These are phyloP conservation scores for Callocephalon fimbriatum DNA, from an alignment of 2,113 vertebrate species.

Conservation along the genomic window DNA sequence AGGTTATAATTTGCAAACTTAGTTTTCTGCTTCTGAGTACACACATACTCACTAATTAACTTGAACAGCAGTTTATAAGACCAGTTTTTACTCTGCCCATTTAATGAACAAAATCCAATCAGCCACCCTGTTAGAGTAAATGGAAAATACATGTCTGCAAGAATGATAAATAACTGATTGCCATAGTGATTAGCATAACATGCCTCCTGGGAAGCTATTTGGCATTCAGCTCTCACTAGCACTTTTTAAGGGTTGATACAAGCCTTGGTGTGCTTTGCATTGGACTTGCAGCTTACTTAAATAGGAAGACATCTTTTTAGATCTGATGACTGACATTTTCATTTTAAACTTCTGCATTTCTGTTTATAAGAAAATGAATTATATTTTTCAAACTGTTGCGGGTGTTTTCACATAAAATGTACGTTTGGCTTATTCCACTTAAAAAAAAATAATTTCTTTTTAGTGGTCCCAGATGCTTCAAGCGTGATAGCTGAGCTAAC, in stretches of 20 bases:
- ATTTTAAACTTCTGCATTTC: conserved; percentile 1
- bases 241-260: conserved; percentile 4
- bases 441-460: neutral
- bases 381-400: neutral
- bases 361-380: conserved; percentile 34
- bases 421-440: neutral
- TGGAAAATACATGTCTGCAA: conserved; percentile 67
- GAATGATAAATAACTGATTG: conserved; percentile 74
- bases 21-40: conserved; percentile 54
- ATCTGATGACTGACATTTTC: conserved; percentile 11
- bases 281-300: conserved; percentile 4
- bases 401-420: neutral
- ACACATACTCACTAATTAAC: conserved; percentile 63
- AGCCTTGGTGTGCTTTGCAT: neutral
- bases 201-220: conserved; percentile 31
- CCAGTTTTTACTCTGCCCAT: conserved; percentile 65
- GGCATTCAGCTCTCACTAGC: conserved; percentile 32
- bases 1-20: conserved; percentile 62
- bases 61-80: conserved; percentile 67
- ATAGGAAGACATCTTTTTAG: conserved; percentile 5
- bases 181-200: conserved; percentile 49
- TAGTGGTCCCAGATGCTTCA: neutral
- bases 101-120: conserved; percentile 79
- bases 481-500: neutral
- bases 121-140: conserved; percentile 69